phyloP scores from a whole-genome alignment of 2,797 vertebrate species.

The Malurus leucopterus region DNA sequence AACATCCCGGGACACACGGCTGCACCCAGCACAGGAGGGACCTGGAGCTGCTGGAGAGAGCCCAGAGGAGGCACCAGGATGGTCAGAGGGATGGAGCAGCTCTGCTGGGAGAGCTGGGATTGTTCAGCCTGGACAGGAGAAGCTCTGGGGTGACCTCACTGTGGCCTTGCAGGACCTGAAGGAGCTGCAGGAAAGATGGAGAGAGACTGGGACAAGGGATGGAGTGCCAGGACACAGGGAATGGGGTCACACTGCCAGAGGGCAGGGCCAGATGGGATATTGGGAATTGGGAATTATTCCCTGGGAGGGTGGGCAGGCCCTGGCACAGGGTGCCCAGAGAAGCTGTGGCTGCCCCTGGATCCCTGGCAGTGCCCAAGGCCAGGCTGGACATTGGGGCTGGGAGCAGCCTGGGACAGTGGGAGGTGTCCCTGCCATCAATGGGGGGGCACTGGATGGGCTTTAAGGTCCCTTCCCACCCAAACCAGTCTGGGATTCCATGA shows the following conservation, averaged over 20 bases:
- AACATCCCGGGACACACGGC: accelerated
- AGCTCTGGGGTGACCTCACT: too few species aligned
- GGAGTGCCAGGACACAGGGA: accelerated
- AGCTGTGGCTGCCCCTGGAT: not conserved
- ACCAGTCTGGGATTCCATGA: not conserved
- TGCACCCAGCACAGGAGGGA: not conserved
- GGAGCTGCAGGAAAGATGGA: too few species aligned
- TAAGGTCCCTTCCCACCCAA: not conserved
- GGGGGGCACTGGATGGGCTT: accelerated
- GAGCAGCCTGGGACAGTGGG: not conserved
- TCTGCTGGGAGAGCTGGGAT: too few species aligned
- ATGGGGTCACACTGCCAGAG: not conserved
- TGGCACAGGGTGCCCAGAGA: not conserved
- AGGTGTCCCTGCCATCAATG: not conserved
- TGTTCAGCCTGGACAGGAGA: too few species aligned
- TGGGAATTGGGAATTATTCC: not conserved
- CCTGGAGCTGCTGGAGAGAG: too few species aligned
- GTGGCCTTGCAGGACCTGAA: too few species aligned
- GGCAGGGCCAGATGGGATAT: accelerated
- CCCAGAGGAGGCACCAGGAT: too few species aligned
- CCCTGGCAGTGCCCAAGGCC: not conserved
- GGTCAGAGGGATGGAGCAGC: too few species aligned
- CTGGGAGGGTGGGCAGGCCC: not conserved
- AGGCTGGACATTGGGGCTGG: not conserved
- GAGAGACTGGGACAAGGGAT: not conserved